Evolutionary conservation across 2,797 vertebrate species (phyloP).

Genomic region (Phylloscopus collybita): DNA sequence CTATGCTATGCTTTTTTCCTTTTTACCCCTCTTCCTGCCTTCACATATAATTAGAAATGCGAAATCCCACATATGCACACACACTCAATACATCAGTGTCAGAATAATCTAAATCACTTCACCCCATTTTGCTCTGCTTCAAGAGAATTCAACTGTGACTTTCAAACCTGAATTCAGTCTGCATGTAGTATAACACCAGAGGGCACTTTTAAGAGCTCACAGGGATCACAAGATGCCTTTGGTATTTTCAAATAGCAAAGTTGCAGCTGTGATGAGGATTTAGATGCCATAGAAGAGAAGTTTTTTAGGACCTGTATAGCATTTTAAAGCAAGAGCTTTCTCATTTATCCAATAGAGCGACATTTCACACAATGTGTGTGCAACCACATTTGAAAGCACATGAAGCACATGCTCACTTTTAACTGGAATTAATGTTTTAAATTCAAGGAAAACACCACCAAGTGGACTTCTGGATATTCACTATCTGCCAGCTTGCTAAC

Average conservation of each 20-base stretch:
- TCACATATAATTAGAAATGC: background rate
- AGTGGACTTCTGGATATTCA: background rate
- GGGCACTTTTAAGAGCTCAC: background rate
- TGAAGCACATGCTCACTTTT: background rate
- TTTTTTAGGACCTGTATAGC: background rate
- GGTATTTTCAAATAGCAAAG: background rate
- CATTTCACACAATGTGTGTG: background rate
- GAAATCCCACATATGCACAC: fast-evolving
- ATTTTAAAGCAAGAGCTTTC: background rate
- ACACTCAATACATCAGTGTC: background rate
- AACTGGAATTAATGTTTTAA: background rate
- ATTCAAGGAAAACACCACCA: background rate
- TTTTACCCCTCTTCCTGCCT: background rate
- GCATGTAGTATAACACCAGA: background rate
- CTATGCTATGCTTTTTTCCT: background rate
- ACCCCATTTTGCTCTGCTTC: background rate
- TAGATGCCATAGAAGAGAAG: background rate
- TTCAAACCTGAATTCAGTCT: background rate
- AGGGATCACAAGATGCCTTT: background rate
- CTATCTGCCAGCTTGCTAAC: background rate
- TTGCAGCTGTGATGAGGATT: background rate
- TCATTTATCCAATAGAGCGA: background rate
- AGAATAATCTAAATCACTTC: background rate
- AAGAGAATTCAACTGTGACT: background rate
- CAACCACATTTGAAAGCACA: background rate